phyloP scores from a whole-genome alignment of 2,888 invertebrate genomes.

The Drosophila niveifrons region DNA sequence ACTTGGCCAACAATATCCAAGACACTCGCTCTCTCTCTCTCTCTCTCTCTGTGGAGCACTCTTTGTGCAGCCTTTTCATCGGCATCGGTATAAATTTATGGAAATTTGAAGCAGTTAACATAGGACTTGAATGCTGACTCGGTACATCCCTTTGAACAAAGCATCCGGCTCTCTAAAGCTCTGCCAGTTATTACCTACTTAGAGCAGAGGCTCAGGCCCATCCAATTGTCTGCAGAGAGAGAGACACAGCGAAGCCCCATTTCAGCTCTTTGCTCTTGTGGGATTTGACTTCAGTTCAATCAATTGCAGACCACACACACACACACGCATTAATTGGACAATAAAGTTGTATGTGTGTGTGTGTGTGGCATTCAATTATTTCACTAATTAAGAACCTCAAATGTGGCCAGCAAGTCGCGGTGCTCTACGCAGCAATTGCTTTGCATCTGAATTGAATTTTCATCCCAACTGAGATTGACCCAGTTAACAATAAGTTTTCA shows the following conservation, averaged over 20 bases:
- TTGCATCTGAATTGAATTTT: slow-evolving; percentile 64
- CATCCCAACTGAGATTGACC: slow-evolving; percentile 40
- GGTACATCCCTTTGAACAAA: slow-evolving; percentile 2
- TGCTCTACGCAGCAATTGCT: slow-evolving; percentile 33
- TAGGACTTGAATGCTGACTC: slow-evolving; percentile 15
- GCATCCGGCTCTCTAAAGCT: not conserved
- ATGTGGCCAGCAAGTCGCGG: slow-evolving; percentile 17
- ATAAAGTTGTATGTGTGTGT: slow-evolving; percentile 5
- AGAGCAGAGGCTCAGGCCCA: not conserved
- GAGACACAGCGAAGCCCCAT: not conserved
- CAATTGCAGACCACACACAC: slow-evolving; percentile 19
- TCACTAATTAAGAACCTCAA: slow-evolving; percentile 53
- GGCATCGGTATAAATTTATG: slow-evolving; percentile 38
- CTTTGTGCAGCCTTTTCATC: slow-evolving; percentile 16
- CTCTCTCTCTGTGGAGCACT: slow-evolving; percentile 1
- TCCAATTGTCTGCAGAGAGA: not conserved
- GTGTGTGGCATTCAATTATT: slow-evolving; percentile 33
- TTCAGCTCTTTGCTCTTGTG: not conserved
- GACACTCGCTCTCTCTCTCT: not conserved
- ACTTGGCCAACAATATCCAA: slow-evolving; percentile 13
- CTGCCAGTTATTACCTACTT: slow-evolving; percentile 14
- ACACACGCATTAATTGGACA: slow-evolving; percentile 58
- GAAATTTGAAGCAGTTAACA: slow-evolving; percentile 36
- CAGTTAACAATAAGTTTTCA: slow-evolving; percentile 55
- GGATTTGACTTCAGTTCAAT: slow-evolving; percentile 29